Evolutionary conservation across 2,797 vertebrate species (phyloP), one percentile per base, ranked within the genome.

Genomic region (Epinephelus malabaricus): DNA sequence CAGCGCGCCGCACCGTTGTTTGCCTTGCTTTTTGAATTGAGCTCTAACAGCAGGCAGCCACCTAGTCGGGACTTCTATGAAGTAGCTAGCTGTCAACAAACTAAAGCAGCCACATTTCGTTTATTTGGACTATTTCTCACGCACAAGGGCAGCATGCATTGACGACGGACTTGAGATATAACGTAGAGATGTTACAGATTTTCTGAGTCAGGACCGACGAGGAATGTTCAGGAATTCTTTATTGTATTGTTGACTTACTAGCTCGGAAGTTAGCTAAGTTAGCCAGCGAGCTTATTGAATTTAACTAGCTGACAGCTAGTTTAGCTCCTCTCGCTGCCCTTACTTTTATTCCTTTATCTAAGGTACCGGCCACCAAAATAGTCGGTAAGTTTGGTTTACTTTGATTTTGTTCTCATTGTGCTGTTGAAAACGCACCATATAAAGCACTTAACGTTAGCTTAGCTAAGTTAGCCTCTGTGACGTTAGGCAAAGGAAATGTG

Each of bases 21-120:
- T 69, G 92, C 85, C 64, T 68, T 76, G 47, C 88, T 89, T 94
- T 96, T 96, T 96, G 95, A 96, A 96, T 93, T 92, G 85, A 77
- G 77, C 73, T 53, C 7, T 0, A 60, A 59, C 70, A 75, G 87
- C 27, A 64, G 69, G 49, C 74, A 59, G 88, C 60, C 12, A 58
- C 12, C 54, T 34, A 63, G 50, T 34, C 21, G 23, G 38, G 46
- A 59, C 4, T 54, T 69, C 61, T 47, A 64, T 70, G 55, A 66
- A 68, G n/a, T 76, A 56, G 56, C 43, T 55, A 65, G 65, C 77
- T 84, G 78, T 88, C 81, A 90, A 87, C 68, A 89, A 83, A 87
- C 25, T 58, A 5, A 74, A 59, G 27, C 21, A 61, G 46, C 6
- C 4, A 38, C 7, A 23, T 40, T 73, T 68, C 18, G 50, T 69